Percentiles rank a stretch among this genome's conserved stretches.
These are phyloP conservation scores for Ceryle rudis DNA, from an alignment of 2,797 vertebrate species.

Conservation along the genomic window DNA sequence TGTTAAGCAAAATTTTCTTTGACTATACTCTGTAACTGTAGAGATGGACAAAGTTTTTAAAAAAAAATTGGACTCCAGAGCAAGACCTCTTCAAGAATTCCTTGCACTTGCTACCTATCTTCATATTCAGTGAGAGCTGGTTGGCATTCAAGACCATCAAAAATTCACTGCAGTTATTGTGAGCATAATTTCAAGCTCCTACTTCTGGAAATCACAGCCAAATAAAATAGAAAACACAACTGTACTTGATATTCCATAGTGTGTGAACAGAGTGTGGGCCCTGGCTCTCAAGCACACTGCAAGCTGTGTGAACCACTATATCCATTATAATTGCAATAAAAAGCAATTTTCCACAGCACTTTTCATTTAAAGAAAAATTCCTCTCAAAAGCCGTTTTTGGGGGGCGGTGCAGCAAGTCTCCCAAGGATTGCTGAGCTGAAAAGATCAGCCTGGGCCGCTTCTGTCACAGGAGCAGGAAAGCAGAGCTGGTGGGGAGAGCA, in stretches of 20 bases:
- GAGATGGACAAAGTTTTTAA: background rate
- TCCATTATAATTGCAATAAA: background rate
- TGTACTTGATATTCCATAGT: background rate
- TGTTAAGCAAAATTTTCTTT: background rate
- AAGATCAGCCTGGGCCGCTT: background rate
- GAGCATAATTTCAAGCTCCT: background rate
- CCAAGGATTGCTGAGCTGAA: background rate
- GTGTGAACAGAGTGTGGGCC: background rate
- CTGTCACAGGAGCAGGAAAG: background rate
- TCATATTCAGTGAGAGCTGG: background rate
- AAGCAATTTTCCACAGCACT: constrained; percentile 32
- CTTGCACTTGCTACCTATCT: background rate
- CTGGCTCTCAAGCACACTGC: background rate
- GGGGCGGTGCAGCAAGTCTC: rapidly evolving
- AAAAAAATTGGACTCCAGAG: background rate
- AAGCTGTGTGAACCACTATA: background rate
- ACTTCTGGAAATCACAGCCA: background rate
- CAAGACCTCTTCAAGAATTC: background rate
- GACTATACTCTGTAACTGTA: background rate
- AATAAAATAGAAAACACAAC: background rate
- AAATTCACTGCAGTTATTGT: background rate
- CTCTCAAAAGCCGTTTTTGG: background rate
- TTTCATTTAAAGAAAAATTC: background rate
- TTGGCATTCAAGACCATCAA: background rate
- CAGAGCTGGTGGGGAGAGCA: background rate